These are phyloP conservation scores for Sinonovacula constricta DNA, from an alignment of 1,140 invertebrate species.

Conservation along the genomic window DNA sequence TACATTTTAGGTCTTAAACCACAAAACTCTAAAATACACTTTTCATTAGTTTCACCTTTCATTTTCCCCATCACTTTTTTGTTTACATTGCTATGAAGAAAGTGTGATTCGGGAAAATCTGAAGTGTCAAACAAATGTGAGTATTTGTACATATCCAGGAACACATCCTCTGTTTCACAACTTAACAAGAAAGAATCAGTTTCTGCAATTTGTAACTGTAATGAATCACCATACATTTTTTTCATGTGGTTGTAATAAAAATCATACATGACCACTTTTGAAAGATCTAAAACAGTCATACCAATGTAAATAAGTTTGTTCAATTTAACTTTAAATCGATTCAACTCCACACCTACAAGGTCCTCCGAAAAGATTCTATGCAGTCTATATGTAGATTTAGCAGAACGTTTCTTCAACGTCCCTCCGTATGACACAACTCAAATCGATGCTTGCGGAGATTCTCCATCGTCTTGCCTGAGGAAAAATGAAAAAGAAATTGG, in stretches of 20 bases:
- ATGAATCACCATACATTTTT: slow-evolving; percentile 64
- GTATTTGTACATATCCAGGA: slow-evolving; percentile 75
- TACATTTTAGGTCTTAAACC: slow-evolving; percentile 36
- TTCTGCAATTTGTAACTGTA: slow-evolving; percentile 71
- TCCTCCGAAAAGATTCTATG: slow-evolving; percentile 43
- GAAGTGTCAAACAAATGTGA: slow-evolving; percentile 56
- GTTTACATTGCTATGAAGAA: too few relatives aligned
- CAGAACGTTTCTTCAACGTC: slow-evolving; percentile 21
- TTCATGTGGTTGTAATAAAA: slow-evolving; percentile 71
- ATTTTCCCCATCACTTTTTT: too few relatives aligned
- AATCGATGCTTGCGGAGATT: slow-evolving; percentile 19
- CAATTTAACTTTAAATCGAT: too few relatives aligned
- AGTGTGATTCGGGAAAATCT: too few relatives aligned
- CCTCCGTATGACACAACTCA: slow-evolving; percentile 22
- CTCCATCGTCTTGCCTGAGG: slow-evolving; percentile 31
- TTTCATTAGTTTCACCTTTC: slow-evolving; percentile 79
- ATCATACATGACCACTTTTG: slow-evolving; percentile 64
- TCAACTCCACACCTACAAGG: slow-evolving; percentile 44
- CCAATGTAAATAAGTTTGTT: too few relatives aligned
- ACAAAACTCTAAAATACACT: slow-evolving; percentile 41
- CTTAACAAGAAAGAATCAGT: too few relatives aligned
- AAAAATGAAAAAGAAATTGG: too few relatives aligned
- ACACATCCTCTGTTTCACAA: too few relatives aligned
- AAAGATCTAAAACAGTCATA: too few relatives aligned
- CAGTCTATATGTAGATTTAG: slow-evolving; percentile 32